These are phyloP conservation scores for Temnopleurus reevesii DNA, from an alignment of 53 echinoderm and acorn worm species.

Conservation along the genomic window DNA sequence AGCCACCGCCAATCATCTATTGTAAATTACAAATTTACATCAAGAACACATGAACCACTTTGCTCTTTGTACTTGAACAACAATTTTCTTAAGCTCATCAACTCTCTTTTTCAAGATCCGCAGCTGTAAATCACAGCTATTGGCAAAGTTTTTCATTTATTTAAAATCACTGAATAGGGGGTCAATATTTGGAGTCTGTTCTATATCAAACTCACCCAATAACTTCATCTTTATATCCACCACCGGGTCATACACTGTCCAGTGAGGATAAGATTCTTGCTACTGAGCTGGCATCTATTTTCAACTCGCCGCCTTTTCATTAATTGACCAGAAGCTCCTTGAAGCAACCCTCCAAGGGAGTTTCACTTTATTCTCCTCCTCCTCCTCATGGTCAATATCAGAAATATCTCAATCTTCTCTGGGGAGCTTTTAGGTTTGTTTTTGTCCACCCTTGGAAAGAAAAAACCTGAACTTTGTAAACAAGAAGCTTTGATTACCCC, in stretches of 20 bases:
- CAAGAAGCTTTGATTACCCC: not conserved
- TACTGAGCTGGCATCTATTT: not conserved
- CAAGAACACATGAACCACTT: no score
- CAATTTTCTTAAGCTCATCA: no score
- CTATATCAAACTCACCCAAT: not conserved
- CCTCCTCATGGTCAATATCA: not conserved
- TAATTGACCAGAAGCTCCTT: slow-evolving; percentile 21
- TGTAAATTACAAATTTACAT: no score
- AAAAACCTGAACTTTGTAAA: slow-evolving; percentile 25
- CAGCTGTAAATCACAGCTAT: not conserved
- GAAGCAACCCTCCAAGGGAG: slow-evolving; percentile 17
- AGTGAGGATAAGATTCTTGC: not conserved
- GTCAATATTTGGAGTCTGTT: slow-evolving; percentile 20
- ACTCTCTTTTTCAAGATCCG: no score
- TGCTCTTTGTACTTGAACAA: no score
- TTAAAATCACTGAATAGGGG: not conserved
- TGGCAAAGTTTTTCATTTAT: not conserved
- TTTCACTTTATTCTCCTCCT: not conserved
- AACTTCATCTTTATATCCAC: not conserved
- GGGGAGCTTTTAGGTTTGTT: not conserved
- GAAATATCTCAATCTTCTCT: slow-evolving; percentile 6
- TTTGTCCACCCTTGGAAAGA: not conserved
- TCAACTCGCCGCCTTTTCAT: slow-evolving; percentile 1
- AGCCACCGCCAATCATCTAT: no score
- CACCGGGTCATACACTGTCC: not conserved